A percentile compares a stretch with the other conserved stretches of the same genome.
Evolutionary conservation across 2,888 invertebrate genomes (phyloP).

Genomic region (Polydrusus pterygomalis): DNA sequence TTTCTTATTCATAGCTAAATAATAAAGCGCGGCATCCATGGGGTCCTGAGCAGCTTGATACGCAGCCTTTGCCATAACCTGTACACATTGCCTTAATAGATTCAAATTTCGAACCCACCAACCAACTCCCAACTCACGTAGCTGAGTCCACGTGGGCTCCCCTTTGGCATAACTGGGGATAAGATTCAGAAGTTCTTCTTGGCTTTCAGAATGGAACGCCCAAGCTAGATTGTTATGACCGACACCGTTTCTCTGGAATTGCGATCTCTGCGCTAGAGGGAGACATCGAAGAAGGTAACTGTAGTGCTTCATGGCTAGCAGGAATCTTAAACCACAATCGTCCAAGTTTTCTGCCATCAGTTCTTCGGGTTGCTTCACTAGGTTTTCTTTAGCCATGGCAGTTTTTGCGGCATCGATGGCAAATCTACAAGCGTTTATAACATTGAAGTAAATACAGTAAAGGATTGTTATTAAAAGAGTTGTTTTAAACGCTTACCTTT

Average conservation of each 20-base stretch:
- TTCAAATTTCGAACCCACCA: slow-evolving; percentile 96
- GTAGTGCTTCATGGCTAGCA: slow-evolving; percentile 98
- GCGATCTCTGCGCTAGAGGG: slow-evolving; percentile 90
- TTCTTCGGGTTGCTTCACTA: slow-evolving; percentile 75
- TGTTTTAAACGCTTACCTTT: slow-evolving; percentile 67
- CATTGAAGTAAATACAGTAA: too few relatives aligned
- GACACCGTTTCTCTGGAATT: slow-evolving; percentile 90
- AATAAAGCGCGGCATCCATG: slow-evolving; percentile 97
- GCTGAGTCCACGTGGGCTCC: slow-evolving; percentile 90
- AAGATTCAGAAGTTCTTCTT: slow-evolving; percentile 93
- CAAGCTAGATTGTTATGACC: slow-evolving; percentile 95
- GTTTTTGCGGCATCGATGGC: slow-evolving; percentile 81
- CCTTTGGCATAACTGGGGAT: slow-evolving; percentile 92
- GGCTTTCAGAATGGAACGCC: slow-evolving; percentile 99
- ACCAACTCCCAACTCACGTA: slow-evolving; percentile 92
- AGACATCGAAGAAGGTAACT: slow-evolving; percentile 95
- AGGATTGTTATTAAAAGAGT: too few relatives aligned
- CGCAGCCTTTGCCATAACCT: slow-evolving; percentile 94
- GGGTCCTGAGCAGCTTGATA: slow-evolving; percentile 96
- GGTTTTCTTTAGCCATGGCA: slow-evolving; percentile 80
- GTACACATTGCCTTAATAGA: slow-evolving; percentile 88
- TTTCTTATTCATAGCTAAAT: slow-evolving; percentile 98
- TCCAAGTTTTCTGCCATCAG: slow-evolving; percentile 88
- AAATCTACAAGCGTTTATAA: slow-evolving; percentile 71
- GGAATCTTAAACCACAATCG: slow-evolving; percentile 96